These are phyloP conservation scores for Argyresthia albistria DNA, from an alignment of 2,888 invertebrate species.

Conservation along the genomic window DNA sequence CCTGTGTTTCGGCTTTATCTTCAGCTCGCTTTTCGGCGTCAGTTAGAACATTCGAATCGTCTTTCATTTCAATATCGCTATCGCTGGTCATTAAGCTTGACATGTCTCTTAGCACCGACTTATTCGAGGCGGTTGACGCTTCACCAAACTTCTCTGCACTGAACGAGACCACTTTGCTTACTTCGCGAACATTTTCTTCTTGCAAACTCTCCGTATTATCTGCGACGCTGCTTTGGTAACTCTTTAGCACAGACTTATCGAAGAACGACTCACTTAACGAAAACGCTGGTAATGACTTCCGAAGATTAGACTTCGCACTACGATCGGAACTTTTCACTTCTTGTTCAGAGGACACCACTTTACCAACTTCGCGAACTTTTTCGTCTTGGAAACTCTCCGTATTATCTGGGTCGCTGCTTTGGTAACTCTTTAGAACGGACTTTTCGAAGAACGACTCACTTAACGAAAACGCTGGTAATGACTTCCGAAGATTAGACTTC, in stretches of 20 bases:
- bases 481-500: conserved; percentile 15
- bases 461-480: conserved; percentile 34
- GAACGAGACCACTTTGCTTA: neutral
- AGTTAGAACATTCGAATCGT: conserved; percentile 14
- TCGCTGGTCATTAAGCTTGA: conserved; percentile 57
- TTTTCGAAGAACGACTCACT: conserved; percentile 37
- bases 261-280: conserved; percentile 38
- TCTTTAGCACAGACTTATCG: conserved; percentile 41
- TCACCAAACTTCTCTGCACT: conserved; percentile 8
- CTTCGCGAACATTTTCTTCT: conserved; percentile 14
- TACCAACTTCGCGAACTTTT: neutral
- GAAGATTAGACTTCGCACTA: conserved; percentile 12
- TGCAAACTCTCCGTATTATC: conserved; percentile 22
- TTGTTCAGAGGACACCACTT: conserved; percentile 18
- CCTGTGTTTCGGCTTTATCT: neutral
- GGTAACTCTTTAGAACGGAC: conserved; percentile 40
- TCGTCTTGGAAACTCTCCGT: conserved; percentile 24
- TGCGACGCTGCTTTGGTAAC: conserved; percentile 34
- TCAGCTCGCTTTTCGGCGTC: neutral
- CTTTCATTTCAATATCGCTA: conserved; percentile 43
- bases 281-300: conserved; percentile 30
- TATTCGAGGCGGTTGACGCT: conserved; percentile 4
- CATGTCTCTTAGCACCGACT: conserved; percentile 21
- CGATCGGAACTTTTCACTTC: conserved; percentile 22
- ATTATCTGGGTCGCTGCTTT: conserved; percentile 31